phyloP scores from a whole-genome alignment of 2,113 vertebrate species.

The Prolemur simus region DNA sequence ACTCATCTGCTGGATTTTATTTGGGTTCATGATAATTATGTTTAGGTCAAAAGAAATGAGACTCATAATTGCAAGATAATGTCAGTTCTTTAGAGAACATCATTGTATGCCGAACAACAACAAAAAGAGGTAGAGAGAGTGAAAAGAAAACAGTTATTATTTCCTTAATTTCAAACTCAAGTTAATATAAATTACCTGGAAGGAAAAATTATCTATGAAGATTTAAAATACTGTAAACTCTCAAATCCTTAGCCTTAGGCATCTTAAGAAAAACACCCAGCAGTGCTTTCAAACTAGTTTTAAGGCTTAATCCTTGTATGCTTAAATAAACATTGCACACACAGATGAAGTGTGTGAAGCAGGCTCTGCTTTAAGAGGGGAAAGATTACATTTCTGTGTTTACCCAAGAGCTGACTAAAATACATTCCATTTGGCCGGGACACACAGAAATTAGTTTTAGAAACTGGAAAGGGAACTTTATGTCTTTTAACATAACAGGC shows the following conservation, averaged over 20 bases:
- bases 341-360: conserved; percentile 33
- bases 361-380: conserved; percentile 27
- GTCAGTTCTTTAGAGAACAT: conserved; percentile 53
- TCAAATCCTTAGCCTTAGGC: conserved; percentile 17
- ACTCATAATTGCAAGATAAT: conserved; percentile 67
- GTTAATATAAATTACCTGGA: conserved; percentile 61
- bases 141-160: conserved; percentile 43
- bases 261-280: conserved; percentile 32
- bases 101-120: neutral
- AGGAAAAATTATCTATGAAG: conserved; percentile 50
- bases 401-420: conserved; percentile 42
- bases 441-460: conserved; percentile 48
- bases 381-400: conserved; percentile 61
- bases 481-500: conserved; percentile 37
- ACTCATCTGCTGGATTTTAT: conserved; percentile 64
- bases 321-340: conserved; percentile 43
- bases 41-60: conserved; percentile 63
- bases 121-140: neutral
- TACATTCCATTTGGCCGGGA: conserved; percentile 69
- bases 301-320: neutral
- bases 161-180: conserved; percentile 58
- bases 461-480: conserved; percentile 31
- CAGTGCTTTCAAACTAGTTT: conserved; percentile 24
- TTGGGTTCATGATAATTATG: conserved; percentile 65
- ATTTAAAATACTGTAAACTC: conserved; percentile 48